Evolutionary conservation across 2,888 invertebrate genomes (phyloP).

Genomic region (Sphinx pinastri): DNA sequence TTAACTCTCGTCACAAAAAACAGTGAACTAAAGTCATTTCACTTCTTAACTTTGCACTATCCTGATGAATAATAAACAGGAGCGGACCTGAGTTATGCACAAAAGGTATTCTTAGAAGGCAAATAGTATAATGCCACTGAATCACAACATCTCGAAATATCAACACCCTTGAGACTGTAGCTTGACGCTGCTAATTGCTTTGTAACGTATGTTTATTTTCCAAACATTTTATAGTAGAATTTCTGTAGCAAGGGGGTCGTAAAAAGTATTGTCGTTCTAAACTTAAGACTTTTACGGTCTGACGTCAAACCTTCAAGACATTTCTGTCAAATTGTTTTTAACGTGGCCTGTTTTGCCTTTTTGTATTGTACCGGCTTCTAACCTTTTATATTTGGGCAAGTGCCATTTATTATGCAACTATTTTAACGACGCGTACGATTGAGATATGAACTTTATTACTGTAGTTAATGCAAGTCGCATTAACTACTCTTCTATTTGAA

Average conservation of each 20-base stretch:
- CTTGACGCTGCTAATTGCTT: background rate
- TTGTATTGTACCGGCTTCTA: too few species aligned
- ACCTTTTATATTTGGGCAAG: too few species aligned
- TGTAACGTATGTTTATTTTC: background rate
- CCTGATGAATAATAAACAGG: slow-evolving; percentile 2
- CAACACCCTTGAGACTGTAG: background rate
- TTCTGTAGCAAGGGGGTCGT: background rate
- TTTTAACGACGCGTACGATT: too few species aligned
- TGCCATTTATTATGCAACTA: too few species aligned
- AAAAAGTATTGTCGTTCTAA: background rate
- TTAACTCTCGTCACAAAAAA: slow-evolving; percentile 36
- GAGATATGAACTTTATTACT: too few species aligned
- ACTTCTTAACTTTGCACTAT: slow-evolving; percentile 39
- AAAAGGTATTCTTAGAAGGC: background rate
- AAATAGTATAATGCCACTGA: background rate
- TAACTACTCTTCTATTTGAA: too few species aligned
- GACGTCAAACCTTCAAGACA: background rate
- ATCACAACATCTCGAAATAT: slow-evolving; percentile 16
- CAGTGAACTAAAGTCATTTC: slow-evolving; percentile 41
- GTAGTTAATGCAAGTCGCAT: too few species aligned
- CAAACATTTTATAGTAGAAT: background rate
- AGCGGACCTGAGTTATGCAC: background rate
- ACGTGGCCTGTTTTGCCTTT: too few species aligned
- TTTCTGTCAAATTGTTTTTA: background rate
- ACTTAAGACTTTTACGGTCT: background rate